A percentile compares a stretch with the other conserved stretches of the same genome.
Evolutionary conservation across 2,888 invertebrate genomes (phyloP).

Genomic region (Globia sparganii): DNA sequence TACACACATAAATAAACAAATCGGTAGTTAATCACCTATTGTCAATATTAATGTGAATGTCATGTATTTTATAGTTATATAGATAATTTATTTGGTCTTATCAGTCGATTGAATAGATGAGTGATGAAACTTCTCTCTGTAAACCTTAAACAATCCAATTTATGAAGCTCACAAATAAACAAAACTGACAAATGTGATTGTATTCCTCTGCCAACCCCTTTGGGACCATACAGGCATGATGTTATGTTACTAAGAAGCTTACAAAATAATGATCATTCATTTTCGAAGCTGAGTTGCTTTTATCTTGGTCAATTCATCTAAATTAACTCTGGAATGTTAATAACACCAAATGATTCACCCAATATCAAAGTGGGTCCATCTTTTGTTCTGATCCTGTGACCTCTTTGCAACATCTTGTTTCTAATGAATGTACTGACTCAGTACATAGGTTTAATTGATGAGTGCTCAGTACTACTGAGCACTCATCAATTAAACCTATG

Average conservation of each 20-base stretch:
- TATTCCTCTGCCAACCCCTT: background rate
- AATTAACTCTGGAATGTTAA: constrained; percentile 8
- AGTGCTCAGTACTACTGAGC: too few species aligned
- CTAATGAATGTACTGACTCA: constrained; percentile 56
- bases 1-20: background rate
- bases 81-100: too few species aligned
- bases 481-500: constrained; percentile 62
- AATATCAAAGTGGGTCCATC: constrained; percentile 39
- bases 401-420: constrained; percentile 35
- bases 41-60: background rate
- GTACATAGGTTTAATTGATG: too few species aligned
- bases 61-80: background rate
- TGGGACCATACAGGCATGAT: background rate
- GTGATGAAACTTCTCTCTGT: background rate
- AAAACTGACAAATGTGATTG: background rate
- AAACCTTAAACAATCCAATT: background rate
- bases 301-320: background rate
- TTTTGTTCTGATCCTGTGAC: constrained; percentile 41
- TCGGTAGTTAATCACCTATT: background rate
- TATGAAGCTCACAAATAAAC: background rate
- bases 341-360: constrained; percentile 50
- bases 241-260: background rate
- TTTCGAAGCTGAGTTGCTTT: background rate
- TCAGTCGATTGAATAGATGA: background rate
- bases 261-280: background rate